Evolutionary conservation across 2,797 vertebrate genomes (phyloP).

Genomic region (Denticeps clupeoides): DNA sequence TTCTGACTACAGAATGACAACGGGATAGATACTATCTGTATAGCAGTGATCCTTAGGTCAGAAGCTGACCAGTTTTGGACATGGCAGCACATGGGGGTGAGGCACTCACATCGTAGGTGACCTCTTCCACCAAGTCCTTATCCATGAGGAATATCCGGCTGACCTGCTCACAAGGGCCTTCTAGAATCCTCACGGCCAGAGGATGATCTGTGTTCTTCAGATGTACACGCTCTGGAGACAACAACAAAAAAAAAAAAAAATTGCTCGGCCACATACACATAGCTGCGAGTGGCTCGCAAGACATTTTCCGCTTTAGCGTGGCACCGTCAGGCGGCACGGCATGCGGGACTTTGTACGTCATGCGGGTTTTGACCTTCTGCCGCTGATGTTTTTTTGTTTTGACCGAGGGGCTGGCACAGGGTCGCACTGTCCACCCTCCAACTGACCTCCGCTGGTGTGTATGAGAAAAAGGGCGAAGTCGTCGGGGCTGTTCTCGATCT

Average conservation of each 20-base stretch:
- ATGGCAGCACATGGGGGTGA: too few species aligned
- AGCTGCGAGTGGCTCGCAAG: neutral
- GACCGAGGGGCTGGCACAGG: too few species aligned
- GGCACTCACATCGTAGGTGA: conserved; percentile 93
- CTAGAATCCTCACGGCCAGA: conserved; percentile 76
- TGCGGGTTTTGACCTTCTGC: too few species aligned
- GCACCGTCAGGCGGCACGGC: too few species aligned
- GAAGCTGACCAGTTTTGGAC: too few species aligned
- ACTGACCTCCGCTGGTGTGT: conserved; percentile 83
- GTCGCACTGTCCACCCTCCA: neutral
- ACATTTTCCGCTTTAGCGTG: too few species aligned
- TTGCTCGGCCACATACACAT: neutral
- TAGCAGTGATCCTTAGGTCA: too few species aligned
- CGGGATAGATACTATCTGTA: too few species aligned
- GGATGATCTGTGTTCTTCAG: conserved; percentile 80
- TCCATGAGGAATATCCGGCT: conserved; percentile 95
- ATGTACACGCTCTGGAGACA: conserved; percentile 74
- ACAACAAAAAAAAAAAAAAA: conserved; percentile 21
- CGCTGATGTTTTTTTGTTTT: too few species aligned
- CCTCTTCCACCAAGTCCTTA: conserved; percentile 86
- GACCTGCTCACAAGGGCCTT: conserved; percentile 93
- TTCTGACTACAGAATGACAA: too few species aligned
- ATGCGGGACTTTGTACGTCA: too few species aligned
- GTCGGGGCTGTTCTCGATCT: conserved; percentile 87
- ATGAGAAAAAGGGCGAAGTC: conserved; percentile 88